Percentiles rank a stretch among this genome's conserved stretches.
Conservation (phyloP, 92 coral and sea anemone species). For the Paramuricea clavata region DNA sequence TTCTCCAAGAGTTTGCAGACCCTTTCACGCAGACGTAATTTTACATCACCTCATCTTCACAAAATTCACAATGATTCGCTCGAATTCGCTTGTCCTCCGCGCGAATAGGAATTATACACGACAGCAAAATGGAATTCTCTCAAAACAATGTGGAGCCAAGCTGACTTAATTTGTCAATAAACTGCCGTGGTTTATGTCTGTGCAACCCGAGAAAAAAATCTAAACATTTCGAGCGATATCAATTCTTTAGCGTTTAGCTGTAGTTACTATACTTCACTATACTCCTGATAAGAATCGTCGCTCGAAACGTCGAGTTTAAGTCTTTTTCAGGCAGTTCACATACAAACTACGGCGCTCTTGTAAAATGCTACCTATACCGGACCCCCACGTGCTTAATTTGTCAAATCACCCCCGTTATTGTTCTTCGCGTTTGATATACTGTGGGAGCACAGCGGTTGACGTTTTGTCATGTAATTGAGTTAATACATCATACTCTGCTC, state of each 20-base stretch:
- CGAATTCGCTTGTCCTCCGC: background rate
- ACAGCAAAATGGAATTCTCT: background rate
- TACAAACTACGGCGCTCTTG: background rate
- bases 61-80: background rate
- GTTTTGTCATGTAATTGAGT: background rate
- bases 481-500: background rate
- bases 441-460: background rate
- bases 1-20: background rate
- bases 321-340: background rate
- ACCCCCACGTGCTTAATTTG: background rate
- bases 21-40: background rate
- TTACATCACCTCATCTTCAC: background rate
- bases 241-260: too few relatives aligned
- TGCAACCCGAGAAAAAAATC: background rate
- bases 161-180: background rate
- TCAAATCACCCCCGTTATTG: background rate
- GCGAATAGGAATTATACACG: background rate
- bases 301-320: too few relatives aligned
- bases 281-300: too few relatives aligned
- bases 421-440: background rate
- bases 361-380: background rate
- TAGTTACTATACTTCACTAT: too few relatives aligned
- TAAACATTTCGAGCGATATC: background rate
- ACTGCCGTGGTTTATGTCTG: slow-evolving; percentile 1
- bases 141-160: background rate